phyloP scores from a whole-genome alignment of 2,113 vertebrate species.

The Spea bombifrons region DNA sequence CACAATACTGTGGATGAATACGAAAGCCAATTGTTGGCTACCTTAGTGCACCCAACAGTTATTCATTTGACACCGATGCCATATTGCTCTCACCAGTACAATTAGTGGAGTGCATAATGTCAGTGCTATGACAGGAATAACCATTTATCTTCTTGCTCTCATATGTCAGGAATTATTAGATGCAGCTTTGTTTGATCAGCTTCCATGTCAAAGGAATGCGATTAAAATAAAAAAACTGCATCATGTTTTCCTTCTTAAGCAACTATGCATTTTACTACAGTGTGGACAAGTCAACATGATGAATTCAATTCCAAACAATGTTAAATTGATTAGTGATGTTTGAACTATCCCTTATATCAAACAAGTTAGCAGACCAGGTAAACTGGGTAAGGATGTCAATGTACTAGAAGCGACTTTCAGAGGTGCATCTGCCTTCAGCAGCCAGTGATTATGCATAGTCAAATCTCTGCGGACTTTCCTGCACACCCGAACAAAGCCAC shows the following conservation, averaged over 20 bases:
- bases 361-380: constrained; percentile 33
- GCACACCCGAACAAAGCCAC: constrained; percentile 28
- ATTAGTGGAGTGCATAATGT: constrained; percentile 1
- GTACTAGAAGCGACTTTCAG: constrained; percentile 13
- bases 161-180: constrained; percentile 60
- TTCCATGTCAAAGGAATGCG: not conserved
- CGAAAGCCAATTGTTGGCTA: constrained; percentile 39
- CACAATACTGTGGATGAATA: constrained; percentile 43
- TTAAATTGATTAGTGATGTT: constrained; percentile 28
- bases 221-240: constrained; percentile 16
- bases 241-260: constrained; percentile 27
- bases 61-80: constrained; percentile 11
- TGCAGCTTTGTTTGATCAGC: constrained; percentile 54
- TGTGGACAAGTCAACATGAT: constrained; percentile 22
- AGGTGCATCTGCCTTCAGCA: constrained; percentile 11
- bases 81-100: constrained; percentile 21
- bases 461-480: constrained; percentile 16
- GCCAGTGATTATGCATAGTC: constrained; percentile 8
- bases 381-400: constrained; percentile 35
- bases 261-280: constrained; percentile 8
- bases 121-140: constrained; percentile 3
- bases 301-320: constrained; percentile 25
- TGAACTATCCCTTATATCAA: constrained; percentile 43
- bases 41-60: constrained; percentile 20
- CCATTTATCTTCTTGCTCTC: constrained; percentile 51